Conservation (phyloP, 1,140 invertebrate genomes). For the Trachelipus rathkii region DNA sequence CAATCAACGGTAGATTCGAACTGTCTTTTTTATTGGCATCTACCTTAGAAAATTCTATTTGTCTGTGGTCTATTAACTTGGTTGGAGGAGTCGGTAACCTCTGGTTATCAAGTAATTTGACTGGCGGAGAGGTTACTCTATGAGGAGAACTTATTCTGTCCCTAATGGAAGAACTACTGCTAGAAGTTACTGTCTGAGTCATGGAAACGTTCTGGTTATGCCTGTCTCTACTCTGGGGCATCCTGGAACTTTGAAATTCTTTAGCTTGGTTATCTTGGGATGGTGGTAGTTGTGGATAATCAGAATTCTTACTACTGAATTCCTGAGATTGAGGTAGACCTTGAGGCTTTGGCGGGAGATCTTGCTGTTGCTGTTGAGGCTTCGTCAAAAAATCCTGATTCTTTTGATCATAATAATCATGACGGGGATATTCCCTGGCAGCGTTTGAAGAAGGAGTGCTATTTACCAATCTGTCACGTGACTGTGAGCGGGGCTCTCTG, state of each 20-base stretch:
- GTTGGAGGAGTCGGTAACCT: constrained; percentile 35
- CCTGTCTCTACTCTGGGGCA: constrained; percentile 44
- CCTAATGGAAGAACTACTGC: constrained; percentile 19
- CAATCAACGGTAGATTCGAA: constrained; percentile 23
- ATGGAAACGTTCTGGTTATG: constrained; percentile 34
- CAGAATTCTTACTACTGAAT: neutral
- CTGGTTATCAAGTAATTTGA: constrained; percentile 35
- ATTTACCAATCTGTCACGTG: neutral
- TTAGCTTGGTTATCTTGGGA: constrained; percentile 31
- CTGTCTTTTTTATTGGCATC: constrained; percentile 33
- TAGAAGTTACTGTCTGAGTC: constrained; percentile 26
- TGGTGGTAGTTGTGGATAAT: neutral
- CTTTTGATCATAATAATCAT: neutral
- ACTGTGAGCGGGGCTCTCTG: neutral
- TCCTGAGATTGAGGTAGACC: constrained; percentile 2
- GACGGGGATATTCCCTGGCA: neutral
- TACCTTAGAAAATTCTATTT: constrained; percentile 26
- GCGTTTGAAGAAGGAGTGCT: neutral
- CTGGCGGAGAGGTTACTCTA: constrained; percentile 36
- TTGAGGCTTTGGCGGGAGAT: constrained; percentile 3
- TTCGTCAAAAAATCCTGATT: neutral
- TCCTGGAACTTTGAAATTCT: constrained; percentile 29
- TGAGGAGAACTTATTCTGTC: constrained; percentile 38
- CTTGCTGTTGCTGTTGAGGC: neutral
- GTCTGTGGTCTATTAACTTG: constrained; percentile 36